Conservation (phyloP, 2,797 vertebrate genomes). For the Hoplostethus atlanticus region DNA sequence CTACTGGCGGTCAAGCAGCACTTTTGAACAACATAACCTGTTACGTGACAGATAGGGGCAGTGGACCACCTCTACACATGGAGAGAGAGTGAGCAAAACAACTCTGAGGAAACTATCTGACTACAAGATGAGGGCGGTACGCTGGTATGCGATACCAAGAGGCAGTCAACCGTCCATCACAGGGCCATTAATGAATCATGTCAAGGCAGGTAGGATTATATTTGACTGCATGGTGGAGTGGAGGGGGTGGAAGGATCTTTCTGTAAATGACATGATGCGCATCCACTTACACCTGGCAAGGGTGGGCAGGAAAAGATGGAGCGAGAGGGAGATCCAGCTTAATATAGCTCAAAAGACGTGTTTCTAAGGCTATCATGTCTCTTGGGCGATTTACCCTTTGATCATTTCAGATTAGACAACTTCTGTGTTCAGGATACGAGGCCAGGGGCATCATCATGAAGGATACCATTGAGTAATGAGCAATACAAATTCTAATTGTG, state of each 20-base stretch:
- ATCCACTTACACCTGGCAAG: too few species aligned
- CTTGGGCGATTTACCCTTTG: slow-evolving; percentile 8
- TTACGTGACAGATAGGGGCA: background rate
- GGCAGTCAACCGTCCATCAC: slow-evolving; percentile 48
- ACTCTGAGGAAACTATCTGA: slow-evolving; percentile 6
- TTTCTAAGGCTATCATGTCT: background rate
- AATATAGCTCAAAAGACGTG: background rate
- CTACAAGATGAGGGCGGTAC: slow-evolving; percentile 11
- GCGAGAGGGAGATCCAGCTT: background rate
- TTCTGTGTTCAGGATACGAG: slow-evolving; percentile 6
- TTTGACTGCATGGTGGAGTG: slow-evolving; percentile 26
- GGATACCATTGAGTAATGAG: slow-evolving; percentile 31
- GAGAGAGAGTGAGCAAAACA: background rate
- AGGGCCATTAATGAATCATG: slow-evolving; percentile 65
- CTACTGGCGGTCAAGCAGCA: slow-evolving; percentile 16
- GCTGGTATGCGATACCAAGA: slow-evolving; percentile 47
- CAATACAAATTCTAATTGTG: slow-evolving; percentile 39
- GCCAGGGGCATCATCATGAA: slow-evolving; percentile 8
- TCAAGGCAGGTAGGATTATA: slow-evolving; percentile 46
- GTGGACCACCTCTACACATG: background rate
- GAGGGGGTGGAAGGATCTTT: background rate
- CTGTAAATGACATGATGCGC: too few species aligned
- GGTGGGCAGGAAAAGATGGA: background rate
- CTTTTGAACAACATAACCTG: background rate
- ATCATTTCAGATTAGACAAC: slow-evolving; percentile 5